phyloP scores from a whole-genome alignment of 2,888 invertebrate genomes.

The Biston stratarius region DNA sequence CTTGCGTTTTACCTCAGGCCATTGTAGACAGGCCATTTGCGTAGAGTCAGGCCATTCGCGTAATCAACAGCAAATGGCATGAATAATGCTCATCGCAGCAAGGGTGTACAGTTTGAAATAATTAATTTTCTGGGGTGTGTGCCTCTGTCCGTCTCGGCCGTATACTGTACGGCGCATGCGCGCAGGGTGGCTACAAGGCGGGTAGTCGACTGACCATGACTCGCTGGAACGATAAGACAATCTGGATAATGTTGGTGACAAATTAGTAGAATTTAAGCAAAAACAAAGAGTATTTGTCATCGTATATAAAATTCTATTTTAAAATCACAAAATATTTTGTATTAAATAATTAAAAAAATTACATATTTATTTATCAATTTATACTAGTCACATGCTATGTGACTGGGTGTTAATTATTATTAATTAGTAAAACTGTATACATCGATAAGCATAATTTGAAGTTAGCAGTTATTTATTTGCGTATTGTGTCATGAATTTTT shows the following conservation, averaged over 20 bases:
- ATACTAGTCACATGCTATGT: no score
- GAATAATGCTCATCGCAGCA: conserved; percentile 64
- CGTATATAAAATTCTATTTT: no score
- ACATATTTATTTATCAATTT: no score
- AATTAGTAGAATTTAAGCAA: no score
- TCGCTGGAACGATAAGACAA: conserved; percentile 15
- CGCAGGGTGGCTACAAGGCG: conserved; percentile 57
- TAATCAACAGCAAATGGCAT: conserved; percentile 64
- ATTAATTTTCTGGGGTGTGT: conserved; percentile 80
- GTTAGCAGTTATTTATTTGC: no score
- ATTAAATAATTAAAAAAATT: no score
- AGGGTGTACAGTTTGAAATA: conserved; percentile 71
- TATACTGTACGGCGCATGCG: conserved; percentile 72
- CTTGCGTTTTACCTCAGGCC: conserved; percentile 8
- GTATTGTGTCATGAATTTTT: no score
- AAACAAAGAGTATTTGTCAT: no score
- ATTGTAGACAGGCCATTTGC: conserved; percentile 9
- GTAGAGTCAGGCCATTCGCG: conserved; percentile 31
- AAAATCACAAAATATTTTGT: no score
- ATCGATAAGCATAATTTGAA: no score
- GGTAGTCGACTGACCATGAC: conserved; percentile 61
- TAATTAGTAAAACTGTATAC: no score
- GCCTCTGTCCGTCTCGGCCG: conserved; percentile 65
- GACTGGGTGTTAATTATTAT: no score
- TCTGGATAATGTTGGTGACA: not conserved